Evolutionary conservation across 1,140 invertebrate genomes (phyloP), one percentile per base, ranked within the genome.

Genomic region (Pectinophora gossypiella): DNA sequence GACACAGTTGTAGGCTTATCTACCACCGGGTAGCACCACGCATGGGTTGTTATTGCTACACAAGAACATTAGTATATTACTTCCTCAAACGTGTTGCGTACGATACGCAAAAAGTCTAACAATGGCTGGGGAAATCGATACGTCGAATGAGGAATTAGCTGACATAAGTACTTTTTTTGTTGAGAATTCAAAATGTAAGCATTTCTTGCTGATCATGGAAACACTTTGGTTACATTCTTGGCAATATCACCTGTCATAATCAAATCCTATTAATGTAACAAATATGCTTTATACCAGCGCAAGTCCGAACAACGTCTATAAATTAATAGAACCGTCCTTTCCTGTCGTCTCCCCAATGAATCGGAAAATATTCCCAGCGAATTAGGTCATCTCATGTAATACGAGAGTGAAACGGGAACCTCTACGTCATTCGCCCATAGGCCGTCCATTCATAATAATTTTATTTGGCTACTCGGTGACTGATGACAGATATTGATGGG

Each of bases 401-500:
- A 66, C 51, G 61, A 73, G 61, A 64, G 53, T 54, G 67, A 59
- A 64, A 71, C 58, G 54, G 59, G 65, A 76, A 59, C 56, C 55
- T 56, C 56, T 51, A 59, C 57, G 61, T 73, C 68, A 76, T 54
- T 15, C 51, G 40, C 23, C 54, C 49, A 66, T 72, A 52, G 63
- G 53, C 42, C 48, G 62, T 56, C 52, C 61, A 70, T 71, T 76
- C 70, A 78, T 76, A 75, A 74, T 75, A 75, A 72, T 72, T 81
- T 79, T 83, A 80, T 76, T 79, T 81, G 72, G 73, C 68, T 75
- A 72, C 69, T 72, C 64, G 49, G 61, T 71, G 63, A 56, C 70
- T 59, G 69, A 64, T 66, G 81, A 77, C 78, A 79, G 73, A 73
- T 79, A 85, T 85, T 85, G 81, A 85, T 85, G 76, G 61, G 53